Evolutionary conservation across 1,140 invertebrate genomes (phyloP).

Genomic region (Diploscapter pachys): DNA sequence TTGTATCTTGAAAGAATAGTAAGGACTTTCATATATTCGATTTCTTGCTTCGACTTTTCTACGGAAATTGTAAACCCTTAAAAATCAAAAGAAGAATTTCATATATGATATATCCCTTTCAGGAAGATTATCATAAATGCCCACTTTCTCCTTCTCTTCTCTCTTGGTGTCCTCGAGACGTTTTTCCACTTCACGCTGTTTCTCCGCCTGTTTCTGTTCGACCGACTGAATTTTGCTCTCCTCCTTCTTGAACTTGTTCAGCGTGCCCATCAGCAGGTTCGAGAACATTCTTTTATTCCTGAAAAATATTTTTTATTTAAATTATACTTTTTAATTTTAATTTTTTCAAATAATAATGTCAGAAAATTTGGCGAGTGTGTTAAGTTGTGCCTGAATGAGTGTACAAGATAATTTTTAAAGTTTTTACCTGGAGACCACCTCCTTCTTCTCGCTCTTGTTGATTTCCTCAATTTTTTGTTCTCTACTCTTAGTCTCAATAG

Average conservation of each 20-base stretch:
- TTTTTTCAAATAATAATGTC: not conserved
- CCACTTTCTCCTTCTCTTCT: conserved; percentile 14
- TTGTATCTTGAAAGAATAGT: too few relatives aligned
- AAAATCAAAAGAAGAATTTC: not conserved
- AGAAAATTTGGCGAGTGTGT: too few relatives aligned
- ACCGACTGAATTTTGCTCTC: not conserved
- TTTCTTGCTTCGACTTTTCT: too few relatives aligned
- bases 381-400: not conserved
- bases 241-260: conserved; percentile 21
- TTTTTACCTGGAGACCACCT: conserved; percentile 9
- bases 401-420: not conserved
- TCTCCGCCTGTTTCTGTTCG: conserved; percentile 19
- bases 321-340: not conserved
- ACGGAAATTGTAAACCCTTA: too few relatives aligned
- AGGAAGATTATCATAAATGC: not conserved
- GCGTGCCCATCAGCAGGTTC: conserved; percentile 13
- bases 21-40: too few relatives aligned
- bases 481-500: conserved; percentile 23
- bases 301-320: not conserved
- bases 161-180: conserved; percentile 17
- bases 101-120: not conserved
- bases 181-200: conserved; percentile 19
- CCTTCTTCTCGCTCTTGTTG: conserved; percentile 16
- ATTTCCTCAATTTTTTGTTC: conserved; percentile 17
- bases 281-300: conserved; percentile 22